Percentiles rank a stretch among this genome's conserved stretches.
phyloP scores from a whole-genome alignment of 2,113 vertebrate genomes.

The Drymodes brunneopygia region DNA sequence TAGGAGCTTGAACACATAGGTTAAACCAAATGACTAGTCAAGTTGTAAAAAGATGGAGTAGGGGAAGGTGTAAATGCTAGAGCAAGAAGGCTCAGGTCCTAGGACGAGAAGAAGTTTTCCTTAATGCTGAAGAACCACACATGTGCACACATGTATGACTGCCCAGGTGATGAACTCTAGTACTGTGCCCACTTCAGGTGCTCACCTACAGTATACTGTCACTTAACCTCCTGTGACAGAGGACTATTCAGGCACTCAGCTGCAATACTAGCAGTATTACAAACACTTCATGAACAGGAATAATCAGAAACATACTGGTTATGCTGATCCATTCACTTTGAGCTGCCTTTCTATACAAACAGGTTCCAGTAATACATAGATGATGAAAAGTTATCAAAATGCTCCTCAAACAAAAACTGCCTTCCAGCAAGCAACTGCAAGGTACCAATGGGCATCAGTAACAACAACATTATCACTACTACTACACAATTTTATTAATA shows the following conservation, averaged over 20 bases:
- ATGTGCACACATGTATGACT: rapidly evolving
- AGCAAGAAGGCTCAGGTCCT: neutral
- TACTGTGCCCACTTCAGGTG: neutral
- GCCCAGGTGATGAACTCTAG: neutral
- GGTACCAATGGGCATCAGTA: neutral
- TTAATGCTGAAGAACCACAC: neutral
- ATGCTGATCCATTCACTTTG: neutral
- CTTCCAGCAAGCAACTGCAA: neutral
- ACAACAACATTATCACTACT: neutral
- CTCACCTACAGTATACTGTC: neutral
- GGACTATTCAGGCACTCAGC: neutral
- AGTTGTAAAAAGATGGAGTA: neutral
- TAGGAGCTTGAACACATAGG: neutral
- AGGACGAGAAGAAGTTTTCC: neutral
- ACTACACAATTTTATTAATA: neutral
- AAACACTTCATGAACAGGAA: neutral
- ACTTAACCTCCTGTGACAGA: neutral
- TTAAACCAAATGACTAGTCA: neutral
- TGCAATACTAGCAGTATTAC: neutral
- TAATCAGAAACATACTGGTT: neutral
- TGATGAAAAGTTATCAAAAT: neutral
- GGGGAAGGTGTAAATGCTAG: neutral
- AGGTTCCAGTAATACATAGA: neutral
- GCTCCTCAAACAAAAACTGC: neutral
- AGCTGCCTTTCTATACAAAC: neutral